Evolutionary conservation across 2,888 invertebrate species (phyloP).

Genomic region (Buathra laborator): DNA sequence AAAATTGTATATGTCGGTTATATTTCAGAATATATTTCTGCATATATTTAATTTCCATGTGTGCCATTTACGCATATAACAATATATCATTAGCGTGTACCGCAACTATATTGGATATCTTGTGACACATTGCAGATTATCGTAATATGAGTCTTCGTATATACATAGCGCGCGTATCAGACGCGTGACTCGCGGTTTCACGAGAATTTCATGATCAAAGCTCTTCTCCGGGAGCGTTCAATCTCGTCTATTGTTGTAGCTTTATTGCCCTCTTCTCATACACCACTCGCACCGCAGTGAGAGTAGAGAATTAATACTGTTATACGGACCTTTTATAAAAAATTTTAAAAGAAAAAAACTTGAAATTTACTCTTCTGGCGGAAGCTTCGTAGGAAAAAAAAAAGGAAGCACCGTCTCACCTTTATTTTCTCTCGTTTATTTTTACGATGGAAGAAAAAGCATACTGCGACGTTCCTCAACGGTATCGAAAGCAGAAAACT

Average conservation of each 20-base stretch:
- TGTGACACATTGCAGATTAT: background rate
- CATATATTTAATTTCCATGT: background rate
- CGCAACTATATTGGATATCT: background rate
- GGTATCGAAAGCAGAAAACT: background rate
- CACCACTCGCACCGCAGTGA: background rate
- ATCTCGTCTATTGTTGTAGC: background rate
- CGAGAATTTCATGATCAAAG: conserved; percentile 18
- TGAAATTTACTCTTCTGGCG: background rate
- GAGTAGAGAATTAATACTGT: background rate
- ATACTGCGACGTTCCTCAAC: background rate
- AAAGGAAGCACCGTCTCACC: background rate
- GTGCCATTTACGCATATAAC: background rate
- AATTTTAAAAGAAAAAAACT: background rate
- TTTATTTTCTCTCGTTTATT: background rate
- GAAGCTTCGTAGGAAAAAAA: background rate
- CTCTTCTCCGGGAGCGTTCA: background rate
- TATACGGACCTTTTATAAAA: background rate
- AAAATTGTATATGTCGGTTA: too few relatives aligned
- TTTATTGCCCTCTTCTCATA: background rate
- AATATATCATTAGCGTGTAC: background rate
- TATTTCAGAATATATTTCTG: too few relatives aligned
- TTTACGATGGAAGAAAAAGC: background rate
- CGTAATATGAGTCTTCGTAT: background rate
- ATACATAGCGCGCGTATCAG: background rate
- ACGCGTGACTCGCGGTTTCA: conserved; percentile 4